A percentile compares a stretch with the other conserved stretches of the same genome.
Evolutionary conservation across 92 coral and sea anemone genomes (phyloP).

Genomic region (Palythoa heliodiscus): DNA sequence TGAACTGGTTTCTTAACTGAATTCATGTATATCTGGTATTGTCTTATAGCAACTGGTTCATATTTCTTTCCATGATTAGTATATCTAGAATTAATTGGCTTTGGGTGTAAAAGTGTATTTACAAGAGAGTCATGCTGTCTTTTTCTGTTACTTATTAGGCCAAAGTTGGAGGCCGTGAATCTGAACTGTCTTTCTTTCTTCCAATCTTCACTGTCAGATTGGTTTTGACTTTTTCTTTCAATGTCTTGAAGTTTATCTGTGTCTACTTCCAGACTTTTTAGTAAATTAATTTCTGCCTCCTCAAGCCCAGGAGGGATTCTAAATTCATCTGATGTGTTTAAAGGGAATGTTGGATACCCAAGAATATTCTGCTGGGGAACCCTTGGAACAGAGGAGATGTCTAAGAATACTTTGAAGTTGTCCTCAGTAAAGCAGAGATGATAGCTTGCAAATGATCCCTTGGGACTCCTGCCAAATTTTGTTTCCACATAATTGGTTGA

Average conservation of each 20-base stretch:
- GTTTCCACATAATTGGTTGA: too few relatives aligned
- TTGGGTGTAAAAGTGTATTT: conserved; percentile 28
- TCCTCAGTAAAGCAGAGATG: too few relatives aligned
- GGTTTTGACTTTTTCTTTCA: conserved; percentile 20
- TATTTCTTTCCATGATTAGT: conserved; percentile 66
- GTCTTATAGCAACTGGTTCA: conserved; percentile 52
- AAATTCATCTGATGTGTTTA: too few relatives aligned
- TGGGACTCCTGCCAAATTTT: too few relatives aligned
- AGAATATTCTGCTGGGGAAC: too few relatives aligned
- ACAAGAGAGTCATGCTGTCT: conserved; percentile 41
- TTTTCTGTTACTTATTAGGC: conserved; percentile 1
- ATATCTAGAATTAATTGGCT: conserved; percentile 54
- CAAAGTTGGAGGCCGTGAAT: conserved; percentile 35
- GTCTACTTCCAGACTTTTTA: conserved; percentile 20
- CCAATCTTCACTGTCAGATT: conserved; percentile 35
- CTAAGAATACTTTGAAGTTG: too few relatives aligned
- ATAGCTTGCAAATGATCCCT: too few relatives aligned
- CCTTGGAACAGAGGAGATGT: too few relatives aligned
- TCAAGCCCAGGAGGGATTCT: conserved; percentile 22
- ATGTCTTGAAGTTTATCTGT: conserved; percentile 42
- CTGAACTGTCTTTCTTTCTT: conserved; percentile 29
- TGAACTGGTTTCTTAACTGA: conserved; percentile 28
- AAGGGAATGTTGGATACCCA: too few relatives aligned
- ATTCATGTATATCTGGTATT: conserved; percentile 41
- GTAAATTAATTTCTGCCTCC: not conserved